Base-by-base conservation (phyloP, 2,797 vertebrate genomes). In the Cossypha polioptera region DNA sequence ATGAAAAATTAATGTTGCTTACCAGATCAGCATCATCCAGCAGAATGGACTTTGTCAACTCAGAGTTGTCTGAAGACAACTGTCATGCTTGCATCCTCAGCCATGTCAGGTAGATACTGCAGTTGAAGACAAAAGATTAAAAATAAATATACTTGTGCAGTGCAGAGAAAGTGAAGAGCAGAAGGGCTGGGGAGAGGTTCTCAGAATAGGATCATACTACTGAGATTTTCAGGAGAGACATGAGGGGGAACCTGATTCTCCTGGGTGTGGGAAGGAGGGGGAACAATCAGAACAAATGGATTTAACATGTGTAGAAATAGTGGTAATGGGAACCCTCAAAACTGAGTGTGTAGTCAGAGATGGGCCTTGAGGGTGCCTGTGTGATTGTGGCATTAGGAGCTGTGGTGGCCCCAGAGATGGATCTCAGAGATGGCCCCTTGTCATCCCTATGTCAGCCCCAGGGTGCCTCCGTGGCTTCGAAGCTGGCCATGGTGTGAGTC, bases 391-490 rank as follows among this genome's bases (percentile, higher is more conserved):
- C 3, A 0, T 33, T n/a, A n/a, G 61, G 33, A 81, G 7, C 35
- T 48, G 26, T 14, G 74, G 31, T 79, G n/a, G 31, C 48, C 25
- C 7, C 2, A 7, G 81, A 40, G 63, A n/a, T 55, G 71, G 36
- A 68, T 51, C 54, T 75, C 14, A 22, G 36, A 36, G 4, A 7
- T 11, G n/a, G n/a, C 13, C 26, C 9, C 20, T 38, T 2, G 0
- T 42, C 5, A 1, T 63, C 28, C 40, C 57, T 33, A 4, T 17
- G 17, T 36, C 28, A 71, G n/a, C 47, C 26, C 4, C 2, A 1
- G 35, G 9, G 7, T 7, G 2, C 38, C 18, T 54, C 4, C 1
- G 20, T 5, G 6, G 11, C 65, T 62, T 66, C 0, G 0, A n/a
- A 83, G 26, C 67, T 75, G 58, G 26, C 35, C 7, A 0, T 3